Conservation (phyloP, 2,113 vertebrate species). For the Cheilinus undulatus region DNA sequence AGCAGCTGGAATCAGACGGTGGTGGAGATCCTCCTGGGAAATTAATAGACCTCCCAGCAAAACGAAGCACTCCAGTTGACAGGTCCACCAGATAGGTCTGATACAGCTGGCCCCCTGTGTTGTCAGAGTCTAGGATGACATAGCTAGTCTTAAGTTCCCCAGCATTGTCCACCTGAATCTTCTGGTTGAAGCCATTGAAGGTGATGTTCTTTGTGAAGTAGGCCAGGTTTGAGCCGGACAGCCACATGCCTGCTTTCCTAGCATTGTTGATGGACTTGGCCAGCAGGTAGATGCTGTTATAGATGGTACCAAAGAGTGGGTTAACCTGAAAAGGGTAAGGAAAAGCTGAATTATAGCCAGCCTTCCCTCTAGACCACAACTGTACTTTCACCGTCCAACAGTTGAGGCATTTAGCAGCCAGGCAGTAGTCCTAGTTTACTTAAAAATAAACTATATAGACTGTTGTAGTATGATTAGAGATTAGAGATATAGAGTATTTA, state of each 20-base stretch:
- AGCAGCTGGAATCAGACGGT: conserved; percentile 87
- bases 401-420: too few relatives aligned
- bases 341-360: not conserved
- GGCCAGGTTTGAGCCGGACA: conserved; percentile 83
- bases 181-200: conserved; percentile 89
- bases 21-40: conserved; percentile 86
- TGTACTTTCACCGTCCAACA: too few relatives aligned
- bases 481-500: too few relatives aligned
- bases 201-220: conserved; percentile 83
- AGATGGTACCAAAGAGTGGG: conserved; percentile 94
- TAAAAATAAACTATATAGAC: too few relatives aligned
- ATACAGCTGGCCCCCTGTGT: conserved; percentile 80
- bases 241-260: conserved; percentile 68
- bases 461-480: too few relatives aligned
- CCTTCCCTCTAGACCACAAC: too few relatives aligned
- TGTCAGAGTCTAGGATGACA: conserved; percentile 89
- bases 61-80: conserved; percentile 68
- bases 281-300: conserved; percentile 89
- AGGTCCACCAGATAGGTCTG: conserved; percentile 86
- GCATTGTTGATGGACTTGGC: conserved; percentile 85
- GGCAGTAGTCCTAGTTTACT: too few relatives aligned
- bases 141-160: conserved; percentile 85
- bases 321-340: conserved; percentile 82
- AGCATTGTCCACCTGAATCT: conserved; percentile 78
- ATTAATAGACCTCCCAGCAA: conserved; percentile 81